Evolutionary conservation across 2,888 invertebrate species (phyloP), one percentile per base, ranked within the genome.

Genomic region (Ferdinandea cuprea): DNA sequence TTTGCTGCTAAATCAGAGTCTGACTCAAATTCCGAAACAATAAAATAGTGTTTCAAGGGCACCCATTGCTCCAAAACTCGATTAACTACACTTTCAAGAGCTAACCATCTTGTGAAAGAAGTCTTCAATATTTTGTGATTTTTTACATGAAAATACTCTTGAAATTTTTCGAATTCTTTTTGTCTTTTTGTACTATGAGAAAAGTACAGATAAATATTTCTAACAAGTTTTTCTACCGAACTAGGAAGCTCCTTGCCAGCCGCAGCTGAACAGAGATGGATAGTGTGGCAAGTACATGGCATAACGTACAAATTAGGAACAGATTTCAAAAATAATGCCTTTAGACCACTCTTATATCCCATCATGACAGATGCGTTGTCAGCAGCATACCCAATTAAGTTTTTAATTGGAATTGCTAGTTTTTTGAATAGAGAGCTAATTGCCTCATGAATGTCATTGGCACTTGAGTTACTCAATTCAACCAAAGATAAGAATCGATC

Each of bases 31-130:
- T n/a, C n/a, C n/a, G n/a, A n/a, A 30, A 30, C 8, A 50, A 30
- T n/a, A 50, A 50, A 50, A 50, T 19, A 50, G 30, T 48, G 48
- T 11, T 25, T 25, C n/a, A 48, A 17, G n/a, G 48, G 25, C 25
- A 25, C 25, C 25, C 48, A 50, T 50, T 50, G 50, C 30, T 50
- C 50, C 15, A 50, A 50, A 50, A 50, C 30, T 30, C 28, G 11
- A 13, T 50, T 50, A n/a, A 25, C 50, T 9, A 50, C 50, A n/a
- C 30, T 2, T 25, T 50, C 37, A n/a, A 37, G n/a, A n/a, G 37
- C n/a, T n/a, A 37, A n/a, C 37, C 37, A 37, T 13, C 30, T 30
- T 13, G 50, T 25, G 17, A 6, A 50, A 30, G 50, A 50, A 7
- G 19, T 17, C 11, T 50, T 50, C 9, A 50, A 50, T 1, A 50